These are phyloP conservation scores for Aphodius sticticus DNA, from an alignment of 2,888 invertebrate species.

Conservation along the genomic window DNA sequence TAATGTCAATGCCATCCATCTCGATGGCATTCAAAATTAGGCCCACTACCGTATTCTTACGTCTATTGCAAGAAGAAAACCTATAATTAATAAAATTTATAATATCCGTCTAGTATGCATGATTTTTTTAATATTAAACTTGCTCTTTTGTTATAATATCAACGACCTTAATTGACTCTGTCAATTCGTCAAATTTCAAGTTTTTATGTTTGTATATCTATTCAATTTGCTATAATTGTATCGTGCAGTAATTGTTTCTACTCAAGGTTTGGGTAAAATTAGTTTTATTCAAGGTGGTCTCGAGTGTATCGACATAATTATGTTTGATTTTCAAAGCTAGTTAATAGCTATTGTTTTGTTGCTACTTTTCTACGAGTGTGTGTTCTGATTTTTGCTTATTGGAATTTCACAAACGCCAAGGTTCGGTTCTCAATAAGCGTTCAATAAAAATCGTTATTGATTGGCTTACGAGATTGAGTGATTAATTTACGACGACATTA, in stretches of 20 bases:
- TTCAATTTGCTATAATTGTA: constrained; percentile 13
- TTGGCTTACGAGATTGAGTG: not conserved
- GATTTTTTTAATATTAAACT: not conserved
- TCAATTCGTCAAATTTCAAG: constrained; percentile 11
- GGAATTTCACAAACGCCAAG: not conserved
- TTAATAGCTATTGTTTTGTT: not conserved
- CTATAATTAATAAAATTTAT: not conserved
- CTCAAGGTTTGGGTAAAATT: constrained; percentile 14
- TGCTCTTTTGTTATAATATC: not conserved
- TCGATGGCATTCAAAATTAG: not conserved
- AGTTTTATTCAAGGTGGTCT: constrained; percentile 15
- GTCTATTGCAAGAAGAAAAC: not conserved
- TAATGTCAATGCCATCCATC: not conserved
- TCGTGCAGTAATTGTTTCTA: constrained; percentile 4
- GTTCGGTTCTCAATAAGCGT: not conserved
- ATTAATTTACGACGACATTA: not conserved
- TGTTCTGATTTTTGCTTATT: not conserved
- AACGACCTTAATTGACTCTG: not conserved
- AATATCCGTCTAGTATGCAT: not conserved
- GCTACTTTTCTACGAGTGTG: not conserved
- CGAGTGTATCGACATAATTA: not conserved
- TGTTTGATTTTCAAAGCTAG: not conserved
- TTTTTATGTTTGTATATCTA: not conserved
- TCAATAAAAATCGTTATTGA: not conserved
- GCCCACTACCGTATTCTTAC: not conserved